phyloP scores from a whole-genome alignment of 2,797 vertebrate species.

The Euphonia xanthogaster region DNA sequence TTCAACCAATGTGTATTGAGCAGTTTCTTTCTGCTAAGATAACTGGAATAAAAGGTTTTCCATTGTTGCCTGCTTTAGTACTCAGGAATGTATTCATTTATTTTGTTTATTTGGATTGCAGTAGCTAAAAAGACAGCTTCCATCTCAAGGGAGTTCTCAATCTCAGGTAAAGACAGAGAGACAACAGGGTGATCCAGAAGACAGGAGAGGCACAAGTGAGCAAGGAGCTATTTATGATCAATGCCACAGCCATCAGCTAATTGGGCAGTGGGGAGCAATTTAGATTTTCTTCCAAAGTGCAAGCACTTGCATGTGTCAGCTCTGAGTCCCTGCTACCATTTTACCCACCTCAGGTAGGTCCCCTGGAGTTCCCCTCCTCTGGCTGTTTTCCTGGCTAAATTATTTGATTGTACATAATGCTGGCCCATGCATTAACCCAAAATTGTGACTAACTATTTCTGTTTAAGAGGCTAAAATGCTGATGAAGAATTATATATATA shows the following conservation, averaged over 20 bases:
- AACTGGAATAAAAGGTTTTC: neutral
- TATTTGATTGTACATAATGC: neutral
- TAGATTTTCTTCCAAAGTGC: neutral
- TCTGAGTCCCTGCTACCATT: neutral
- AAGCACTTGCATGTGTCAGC: neutral
- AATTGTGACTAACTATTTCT: neutral
- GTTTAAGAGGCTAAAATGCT: neutral
- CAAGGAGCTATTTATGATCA: neutral
- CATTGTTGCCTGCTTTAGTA: neutral
- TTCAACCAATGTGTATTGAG: neutral
- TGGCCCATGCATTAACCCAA: neutral
- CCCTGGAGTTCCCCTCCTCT: neutral
- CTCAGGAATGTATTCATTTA: neutral
- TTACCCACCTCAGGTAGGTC: neutral
- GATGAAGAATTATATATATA: neutral
- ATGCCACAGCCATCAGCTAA: neutral
- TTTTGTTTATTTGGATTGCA: neutral
- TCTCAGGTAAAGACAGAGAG: neutral
- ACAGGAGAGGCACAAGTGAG: neutral
- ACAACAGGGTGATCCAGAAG: neutral
- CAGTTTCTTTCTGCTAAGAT: neutral
- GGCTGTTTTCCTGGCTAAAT: neutral
- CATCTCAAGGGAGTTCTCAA: neutral
- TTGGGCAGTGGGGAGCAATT: conserved; percentile 36
- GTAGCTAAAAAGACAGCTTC: neutral